Evolutionary conservation across 2,797 vertebrate genomes (phyloP).

Genomic region (Hapalemur alaotrensis): DNA sequence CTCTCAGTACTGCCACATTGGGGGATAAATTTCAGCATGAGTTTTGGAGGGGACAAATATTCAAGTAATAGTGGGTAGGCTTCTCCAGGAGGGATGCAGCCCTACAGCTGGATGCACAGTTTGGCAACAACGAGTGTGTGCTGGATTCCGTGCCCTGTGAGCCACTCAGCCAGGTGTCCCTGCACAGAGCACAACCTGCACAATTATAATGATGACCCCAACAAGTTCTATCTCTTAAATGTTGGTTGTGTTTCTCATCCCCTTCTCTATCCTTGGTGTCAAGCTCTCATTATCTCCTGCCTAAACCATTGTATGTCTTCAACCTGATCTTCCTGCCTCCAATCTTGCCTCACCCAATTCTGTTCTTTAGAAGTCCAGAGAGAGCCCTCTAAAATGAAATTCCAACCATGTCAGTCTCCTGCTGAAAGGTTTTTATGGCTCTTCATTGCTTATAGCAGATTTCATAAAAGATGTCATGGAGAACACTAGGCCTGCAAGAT

Average conservation of each 20-base stretch:
- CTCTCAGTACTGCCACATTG: not conserved
- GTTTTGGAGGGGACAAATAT: not conserved
- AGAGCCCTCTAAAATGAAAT: not conserved
- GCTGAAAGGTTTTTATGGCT: not conserved
- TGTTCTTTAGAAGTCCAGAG: not conserved
- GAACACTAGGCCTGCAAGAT: not conserved
- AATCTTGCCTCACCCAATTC: not conserved
- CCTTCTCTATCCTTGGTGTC: not conserved
- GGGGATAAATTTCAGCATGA: not conserved
- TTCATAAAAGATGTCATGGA: not conserved
- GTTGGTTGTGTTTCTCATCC: not conserved
- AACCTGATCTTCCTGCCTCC: not conserved
- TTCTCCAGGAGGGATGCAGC: not conserved
- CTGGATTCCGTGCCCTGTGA: not conserved
- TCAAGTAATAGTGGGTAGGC: not conserved
- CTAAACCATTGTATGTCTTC: not conserved
- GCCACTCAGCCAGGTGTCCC: not conserved
- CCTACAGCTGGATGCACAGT: not conserved
- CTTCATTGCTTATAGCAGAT: not conserved
- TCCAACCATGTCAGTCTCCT: not conserved
- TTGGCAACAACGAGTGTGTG: not conserved
- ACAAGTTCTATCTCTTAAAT: not conserved
- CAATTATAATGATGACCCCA: no score
- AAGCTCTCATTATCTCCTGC: not conserved
- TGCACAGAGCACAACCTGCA: not conserved